Percentiles rank a stretch among this genome's conserved stretches.
Conservation (phyloP, 1,140 invertebrate genomes). For the Hesperophylax magnus region DNA sequence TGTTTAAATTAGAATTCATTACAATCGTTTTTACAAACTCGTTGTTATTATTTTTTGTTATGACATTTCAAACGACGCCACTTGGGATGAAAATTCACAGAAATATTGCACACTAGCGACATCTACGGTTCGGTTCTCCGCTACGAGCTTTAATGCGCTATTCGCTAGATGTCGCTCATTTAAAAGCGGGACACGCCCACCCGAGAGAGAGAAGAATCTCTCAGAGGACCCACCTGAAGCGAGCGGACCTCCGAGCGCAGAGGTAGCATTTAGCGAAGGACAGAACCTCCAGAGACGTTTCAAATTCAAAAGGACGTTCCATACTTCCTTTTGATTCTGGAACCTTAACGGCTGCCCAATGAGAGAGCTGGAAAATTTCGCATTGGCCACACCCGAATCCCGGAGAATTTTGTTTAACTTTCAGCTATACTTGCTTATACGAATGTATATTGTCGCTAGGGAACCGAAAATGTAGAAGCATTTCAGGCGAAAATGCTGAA, state of each 20-base stretch:
- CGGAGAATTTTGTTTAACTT: constrained; percentile 51
- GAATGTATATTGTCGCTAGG: constrained; percentile 51
- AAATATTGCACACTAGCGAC: constrained; percentile 32
- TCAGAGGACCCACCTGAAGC: constrained; percentile 56
- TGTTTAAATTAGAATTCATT: background rate
- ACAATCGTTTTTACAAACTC: background rate
- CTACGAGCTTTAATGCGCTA: constrained; percentile 22
- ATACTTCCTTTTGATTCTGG: constrained; percentile 39
- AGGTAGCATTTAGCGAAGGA: constrained; percentile 38
- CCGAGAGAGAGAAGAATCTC: constrained; percentile 48
- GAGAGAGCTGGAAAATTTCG: constrained; percentile 49
- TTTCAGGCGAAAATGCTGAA: constrained; percentile 9
- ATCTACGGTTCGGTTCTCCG: constrained; percentile 42
- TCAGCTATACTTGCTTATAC: constrained; percentile 44
- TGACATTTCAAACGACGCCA: constrained; percentile 12
- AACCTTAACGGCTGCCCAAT: constrained; percentile 45
- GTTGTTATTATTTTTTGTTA: constrained; percentile 1
- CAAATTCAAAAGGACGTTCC: constrained; percentile 43
- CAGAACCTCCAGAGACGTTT: constrained; percentile 50
- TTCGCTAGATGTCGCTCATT: constrained; percentile 41
- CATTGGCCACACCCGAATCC: constrained; percentile 54
- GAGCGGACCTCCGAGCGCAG: constrained; percentile 33
- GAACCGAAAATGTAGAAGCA: constrained; percentile 42
- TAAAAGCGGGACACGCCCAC: constrained; percentile 48
- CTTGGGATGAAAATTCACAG: background rate